Base-by-base conservation (phyloP, 2,797 vertebrate genomes). In the Chrysocyon brachyurus region DNA sequence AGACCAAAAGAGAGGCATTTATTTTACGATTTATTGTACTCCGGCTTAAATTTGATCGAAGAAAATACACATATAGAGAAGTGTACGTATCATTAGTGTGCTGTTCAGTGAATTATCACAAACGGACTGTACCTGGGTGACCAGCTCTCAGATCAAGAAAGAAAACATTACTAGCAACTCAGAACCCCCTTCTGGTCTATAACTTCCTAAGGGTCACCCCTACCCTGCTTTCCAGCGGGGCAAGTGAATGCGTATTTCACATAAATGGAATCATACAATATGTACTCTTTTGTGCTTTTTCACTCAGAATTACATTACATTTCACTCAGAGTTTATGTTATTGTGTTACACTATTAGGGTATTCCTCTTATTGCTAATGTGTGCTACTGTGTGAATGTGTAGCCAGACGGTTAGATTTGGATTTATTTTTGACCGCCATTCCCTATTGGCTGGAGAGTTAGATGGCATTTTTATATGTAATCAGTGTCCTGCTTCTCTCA, bases 1-100 rank as follows among this genome's bases (percentile, higher is more conserved):
- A 87, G 31, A 52, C 94, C 63, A 28, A 89, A 77, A 92, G 19
- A 73, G 66, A 89, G 17, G 5, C 10, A 77, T 77, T 95, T 87
- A 86, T 90, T 96, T 93, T 73, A 81, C 4, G 68, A 73, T 89
- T 54, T 90, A 85, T 79, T 64, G n/a, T 83, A 26, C 49, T 40
- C 59, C 22, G 57, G 61, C 40, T 57, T n/a, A 87, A 86, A 56
- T 72, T 22, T 68, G 3, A 24, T 81, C 17, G 5, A 75, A 89
- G 36, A 86, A 68, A 90, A 88, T 21, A 83, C 16, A 46, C 5
- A 54, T 5, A 73, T 3, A 77, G 46, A 57, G 78, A 52, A 17
- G 31, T 40, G 1, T 63, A 68, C 1, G 0, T 40, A 49, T 73
- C 33, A 15, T 46, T 87, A 49, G 9, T n/a, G 28, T 68, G 8